phyloP scores from a whole-genome alignment of 2,888 invertebrate species.

The Opisthograptis luteolata region DNA sequence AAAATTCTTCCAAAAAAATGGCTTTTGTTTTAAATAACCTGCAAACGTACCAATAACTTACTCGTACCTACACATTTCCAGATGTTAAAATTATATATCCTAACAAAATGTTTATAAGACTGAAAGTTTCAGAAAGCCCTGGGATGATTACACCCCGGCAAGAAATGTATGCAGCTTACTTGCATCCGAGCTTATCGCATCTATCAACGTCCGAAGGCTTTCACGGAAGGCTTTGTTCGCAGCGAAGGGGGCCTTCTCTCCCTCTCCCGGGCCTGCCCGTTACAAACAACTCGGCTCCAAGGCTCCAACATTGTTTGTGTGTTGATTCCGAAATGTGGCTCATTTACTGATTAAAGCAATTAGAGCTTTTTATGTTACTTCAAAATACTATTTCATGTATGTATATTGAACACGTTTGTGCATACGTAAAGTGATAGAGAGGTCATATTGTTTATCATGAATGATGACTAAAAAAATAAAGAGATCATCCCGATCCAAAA shows the following conservation, averaged over 20 bases:
- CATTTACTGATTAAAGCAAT: conserved; percentile 20
- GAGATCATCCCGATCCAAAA: no score
- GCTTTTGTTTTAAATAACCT: no score
- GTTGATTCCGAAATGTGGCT: conserved; percentile 33
- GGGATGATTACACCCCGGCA: conserved; percentile 44
- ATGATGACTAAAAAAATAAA: no score
- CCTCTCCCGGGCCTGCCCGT: conserved; percentile 76
- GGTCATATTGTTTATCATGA: no score
- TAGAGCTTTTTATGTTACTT: conserved; percentile 2
- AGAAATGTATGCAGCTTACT: conserved; percentile 83
- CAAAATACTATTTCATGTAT: no score
- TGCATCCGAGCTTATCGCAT: conserved; percentile 83
- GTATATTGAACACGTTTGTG: no score
- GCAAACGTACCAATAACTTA: no score
- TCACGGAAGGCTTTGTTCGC: conserved; percentile 72
- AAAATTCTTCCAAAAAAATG: no score
- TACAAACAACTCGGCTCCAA: conserved; percentile 40
- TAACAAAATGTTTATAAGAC: conserved; percentile 18
- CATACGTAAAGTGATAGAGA: no score
- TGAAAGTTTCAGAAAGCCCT: conserved; percentile 25
- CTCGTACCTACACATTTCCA: not conserved
- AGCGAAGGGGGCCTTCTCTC: conserved; percentile 56
- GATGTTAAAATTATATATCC: conserved; percentile 9
- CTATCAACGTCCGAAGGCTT: conserved; percentile 58
- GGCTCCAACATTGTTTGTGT: conserved; percentile 49